These are phyloP conservation scores for Eleutherodactylus coqui DNA, from an alignment of 2,797 vertebrate genomes.

Conservation along the genomic window DNA sequence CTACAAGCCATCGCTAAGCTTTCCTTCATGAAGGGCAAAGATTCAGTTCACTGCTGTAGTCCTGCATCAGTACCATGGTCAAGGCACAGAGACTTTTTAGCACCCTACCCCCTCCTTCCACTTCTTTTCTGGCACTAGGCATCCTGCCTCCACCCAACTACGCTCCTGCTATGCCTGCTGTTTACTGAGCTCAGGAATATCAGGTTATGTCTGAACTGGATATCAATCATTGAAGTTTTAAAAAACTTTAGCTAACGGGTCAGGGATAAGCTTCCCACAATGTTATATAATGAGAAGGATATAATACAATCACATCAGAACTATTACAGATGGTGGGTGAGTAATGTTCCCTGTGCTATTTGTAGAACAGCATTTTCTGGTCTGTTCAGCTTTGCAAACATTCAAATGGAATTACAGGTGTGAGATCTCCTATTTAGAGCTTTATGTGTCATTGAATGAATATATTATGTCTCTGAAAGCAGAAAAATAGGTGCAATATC, in stretches of 20 bases:
- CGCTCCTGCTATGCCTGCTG: too few relatives aligned
- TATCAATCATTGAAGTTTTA: not conserved
- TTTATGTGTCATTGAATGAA: not conserved
- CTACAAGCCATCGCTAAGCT: too few relatives aligned
- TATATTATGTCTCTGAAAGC: not conserved
- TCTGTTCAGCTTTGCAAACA: not conserved
- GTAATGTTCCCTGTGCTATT: slow-evolving; percentile 13
- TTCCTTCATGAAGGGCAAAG: too few relatives aligned
- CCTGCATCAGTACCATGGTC: too few relatives aligned
- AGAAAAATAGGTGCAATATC: not conserved
- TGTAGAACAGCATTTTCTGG: slow-evolving; percentile 3
- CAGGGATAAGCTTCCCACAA: not conserved
- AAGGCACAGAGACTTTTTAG: too few relatives aligned
- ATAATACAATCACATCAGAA: not conserved
- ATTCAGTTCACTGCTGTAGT: too few relatives aligned
- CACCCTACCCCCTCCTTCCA: too few relatives aligned
- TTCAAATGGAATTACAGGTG: not conserved
- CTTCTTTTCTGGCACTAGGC: too few relatives aligned
- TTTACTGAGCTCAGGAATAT: not conserved
- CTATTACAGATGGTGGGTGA: slow-evolving; percentile 15
- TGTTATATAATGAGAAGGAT: not conserved
- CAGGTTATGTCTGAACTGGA: not conserved
- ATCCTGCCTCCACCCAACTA: too few relatives aligned
- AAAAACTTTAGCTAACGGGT: not conserved
- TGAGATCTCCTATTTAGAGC: not conserved